These are phyloP conservation scores for Andrena praecox DNA, from an alignment of 2,888 invertebrate species.

Conservation along the genomic window DNA sequence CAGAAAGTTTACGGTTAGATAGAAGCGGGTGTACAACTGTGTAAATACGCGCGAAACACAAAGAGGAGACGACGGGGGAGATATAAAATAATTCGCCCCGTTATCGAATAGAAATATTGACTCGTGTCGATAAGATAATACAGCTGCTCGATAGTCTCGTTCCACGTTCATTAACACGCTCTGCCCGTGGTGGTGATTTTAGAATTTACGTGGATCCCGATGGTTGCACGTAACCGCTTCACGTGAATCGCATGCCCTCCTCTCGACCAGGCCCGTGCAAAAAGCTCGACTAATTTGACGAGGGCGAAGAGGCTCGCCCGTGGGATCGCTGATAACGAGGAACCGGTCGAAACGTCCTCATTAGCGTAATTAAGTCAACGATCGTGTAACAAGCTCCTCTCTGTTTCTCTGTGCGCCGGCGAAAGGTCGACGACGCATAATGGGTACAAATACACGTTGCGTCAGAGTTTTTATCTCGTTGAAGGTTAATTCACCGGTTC, in stretches of 20 bases:
- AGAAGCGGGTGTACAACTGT: conserved; percentile 21
- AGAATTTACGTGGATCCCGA: background rate
- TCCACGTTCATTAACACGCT: conserved; percentile 19
- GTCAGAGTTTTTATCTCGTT: background rate
- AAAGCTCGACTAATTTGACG: no score
- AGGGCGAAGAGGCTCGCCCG: no score
- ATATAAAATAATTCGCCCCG: conserved; percentile 24
- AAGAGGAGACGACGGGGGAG: background rate
- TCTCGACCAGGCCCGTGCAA: no score
- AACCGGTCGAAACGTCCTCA: conserved; percentile 53
- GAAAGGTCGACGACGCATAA: conserved; percentile 19
- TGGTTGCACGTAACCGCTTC: background rate
- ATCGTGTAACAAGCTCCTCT: conserved; percentile 35
- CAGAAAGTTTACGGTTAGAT: conserved; percentile 47
- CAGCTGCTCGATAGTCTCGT: background rate
- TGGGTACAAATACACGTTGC: background rate
- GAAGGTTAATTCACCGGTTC: conserved; percentile 14
- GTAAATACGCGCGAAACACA: conserved; percentile 22
- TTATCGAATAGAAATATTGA: conserved; percentile 43
- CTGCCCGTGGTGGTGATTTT: background rate
- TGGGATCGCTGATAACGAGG: conserved; percentile 32
- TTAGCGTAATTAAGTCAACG: conserved; percentile 65
- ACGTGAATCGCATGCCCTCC: no score
- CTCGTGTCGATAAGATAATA: conserved; percentile 45
- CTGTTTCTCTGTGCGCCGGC: background rate